These are phyloP conservation scores for Dryoscopus gambensis DNA, from an alignment of 2,113 vertebrate species.

Conservation along the genomic window DNA sequence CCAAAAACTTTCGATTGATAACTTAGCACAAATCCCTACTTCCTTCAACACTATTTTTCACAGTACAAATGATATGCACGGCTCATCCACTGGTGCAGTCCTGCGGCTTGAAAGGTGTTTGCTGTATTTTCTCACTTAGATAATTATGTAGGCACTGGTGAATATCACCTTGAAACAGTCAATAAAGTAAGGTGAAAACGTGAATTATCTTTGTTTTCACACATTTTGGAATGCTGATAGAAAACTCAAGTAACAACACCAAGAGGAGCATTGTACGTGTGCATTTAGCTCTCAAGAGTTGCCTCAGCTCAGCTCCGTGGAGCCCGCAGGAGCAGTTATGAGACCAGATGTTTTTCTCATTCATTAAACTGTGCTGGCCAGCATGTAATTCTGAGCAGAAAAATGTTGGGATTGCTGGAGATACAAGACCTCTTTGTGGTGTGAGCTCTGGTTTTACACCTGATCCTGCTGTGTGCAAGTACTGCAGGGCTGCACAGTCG, in stretches of 20 bases:
- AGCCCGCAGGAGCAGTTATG: background rate
- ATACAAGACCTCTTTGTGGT: background rate
- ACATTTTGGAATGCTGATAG: background rate
- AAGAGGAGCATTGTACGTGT: background rate
- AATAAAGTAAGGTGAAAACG: constrained; percentile 25
- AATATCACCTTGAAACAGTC: background rate
- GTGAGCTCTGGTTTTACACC: background rate
- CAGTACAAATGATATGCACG: background rate
- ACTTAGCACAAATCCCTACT: background rate
- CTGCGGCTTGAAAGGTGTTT: background rate
- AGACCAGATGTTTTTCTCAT: background rate
- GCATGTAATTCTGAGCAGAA: background rate
- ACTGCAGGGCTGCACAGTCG: background rate
- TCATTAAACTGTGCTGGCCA: background rate
- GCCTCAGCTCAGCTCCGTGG: background rate
- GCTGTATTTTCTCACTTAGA: constrained; percentile 13
- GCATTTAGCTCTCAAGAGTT: background rate
- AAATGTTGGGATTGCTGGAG: background rate
- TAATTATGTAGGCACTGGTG: constrained; percentile 22
- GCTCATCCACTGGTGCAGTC: background rate
- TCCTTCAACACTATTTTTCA: background rate
- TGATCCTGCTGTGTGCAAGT: background rate
- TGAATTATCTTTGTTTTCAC: constrained; percentile 40
- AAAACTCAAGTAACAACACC: background rate
- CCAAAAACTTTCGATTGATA: background rate